These are phyloP conservation scores for Parazoanthus atlanticus DNA, from an alignment of 92 coral and sea anemone species.

Conservation along the genomic window DNA sequence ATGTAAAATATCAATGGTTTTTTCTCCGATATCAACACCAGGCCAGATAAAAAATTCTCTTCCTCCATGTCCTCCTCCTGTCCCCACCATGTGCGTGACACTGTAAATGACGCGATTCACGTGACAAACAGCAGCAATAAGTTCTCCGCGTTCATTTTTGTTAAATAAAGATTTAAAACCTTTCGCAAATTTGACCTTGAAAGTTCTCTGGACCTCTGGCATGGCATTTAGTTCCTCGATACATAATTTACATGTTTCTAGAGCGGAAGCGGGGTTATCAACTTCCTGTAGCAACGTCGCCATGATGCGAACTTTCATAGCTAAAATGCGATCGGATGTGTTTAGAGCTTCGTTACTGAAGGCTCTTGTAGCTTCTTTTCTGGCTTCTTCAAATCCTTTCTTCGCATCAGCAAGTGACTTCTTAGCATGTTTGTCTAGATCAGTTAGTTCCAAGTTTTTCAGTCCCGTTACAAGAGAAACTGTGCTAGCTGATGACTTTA, in stretches of 20 bases:
- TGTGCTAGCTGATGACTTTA: too few relatives aligned
- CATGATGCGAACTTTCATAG: background rate
- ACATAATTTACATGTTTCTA: background rate
- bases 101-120: background rate
- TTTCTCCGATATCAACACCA: background rate
- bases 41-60: background rate
- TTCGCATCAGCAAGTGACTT: too few relatives aligned
- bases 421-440: too few relatives aligned
- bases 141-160: background rate
- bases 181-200: background rate
- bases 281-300: background rate
- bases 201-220: background rate
- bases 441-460: too few relatives aligned
- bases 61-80: too few relatives aligned
- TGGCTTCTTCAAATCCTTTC: too few relatives aligned
- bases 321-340: background rate
- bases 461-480: too few relatives aligned
- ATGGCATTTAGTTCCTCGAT: background rate
- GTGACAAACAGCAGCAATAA: constrained; percentile 7
- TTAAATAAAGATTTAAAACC: background rate
- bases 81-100: background rate
- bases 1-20: background rate
- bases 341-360: too few relatives aligned
- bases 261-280: background rate
- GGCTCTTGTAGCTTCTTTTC: too few relatives aligned